Evolutionary conservation across 2,113 vertebrate genomes (phyloP), one percentile per base, ranked within the genome.

Genomic region (Cephalopterus ornatus): DNA sequence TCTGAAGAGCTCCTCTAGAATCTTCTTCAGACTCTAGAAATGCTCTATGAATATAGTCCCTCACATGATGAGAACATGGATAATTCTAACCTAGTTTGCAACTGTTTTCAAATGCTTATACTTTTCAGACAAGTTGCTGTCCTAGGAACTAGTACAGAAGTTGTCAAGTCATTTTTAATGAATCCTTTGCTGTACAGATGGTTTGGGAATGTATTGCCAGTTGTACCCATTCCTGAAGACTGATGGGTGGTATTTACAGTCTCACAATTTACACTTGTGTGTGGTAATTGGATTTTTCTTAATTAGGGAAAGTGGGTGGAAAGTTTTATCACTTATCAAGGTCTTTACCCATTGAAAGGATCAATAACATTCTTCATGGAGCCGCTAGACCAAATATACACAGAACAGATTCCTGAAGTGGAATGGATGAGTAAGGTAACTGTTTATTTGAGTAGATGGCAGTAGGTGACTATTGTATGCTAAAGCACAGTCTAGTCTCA

Each of bases 211-310:
- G 78, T 33, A 61, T 3, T 92, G 75, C 72, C 75, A 73, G 33
- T 85, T 67, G 77, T 61, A 75, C 75, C 75, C 66, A 11, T 76
- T 81, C 68, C 70, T 93, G 58, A 78, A 91, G 88, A 97, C 59
- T 91, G 96, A 96, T 97, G 85, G 71, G 58, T 94, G 92, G 58
- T 92, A 93, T 97, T 96, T 93, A 78, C 70, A 92, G 84, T 50
- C 61, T 89, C 56, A 33, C 33, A 85, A 68, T 28, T 92, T 73
- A 66, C 24, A 73, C 56, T 92, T 49, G 22, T 76, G 68, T 83
- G 77, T 81, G 68, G 46, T 92, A 96, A 93, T 94, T 94, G 86
- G 84, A 65, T 93, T 96, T 89, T 79, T 89, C 92, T 96, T 96
- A 95, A 97, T 97, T 96, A 95, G 79, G 71, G 61, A 68, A 93